A percentile compares a stretch with the other conserved stretches of the same genome.
Evolutionary conservation across 2,797 vertebrate genomes (phyloP).

Genomic region (Nannoperca australis): DNA sequence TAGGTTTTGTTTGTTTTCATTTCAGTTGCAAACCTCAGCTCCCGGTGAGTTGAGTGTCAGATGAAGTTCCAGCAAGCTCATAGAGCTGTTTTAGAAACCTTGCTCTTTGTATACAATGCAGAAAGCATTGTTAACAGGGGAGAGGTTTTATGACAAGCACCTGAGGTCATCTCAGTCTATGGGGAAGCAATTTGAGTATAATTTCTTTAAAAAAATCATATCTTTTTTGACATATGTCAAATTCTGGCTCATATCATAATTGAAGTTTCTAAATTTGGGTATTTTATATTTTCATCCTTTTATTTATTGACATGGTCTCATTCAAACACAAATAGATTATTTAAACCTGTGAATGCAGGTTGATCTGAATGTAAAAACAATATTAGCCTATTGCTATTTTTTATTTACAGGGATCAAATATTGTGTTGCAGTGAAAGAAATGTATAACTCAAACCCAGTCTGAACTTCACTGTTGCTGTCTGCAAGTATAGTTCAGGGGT

Average conservation of each 20-base stretch:
- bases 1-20: conserved; percentile 66
- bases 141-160: conserved; percentile 76
- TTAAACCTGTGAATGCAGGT: conserved; percentile 87
- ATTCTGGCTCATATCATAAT: conserved; percentile 81
- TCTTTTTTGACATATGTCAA: conserved; percentile 75
- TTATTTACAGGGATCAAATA: conserved; percentile 87
- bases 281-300: conserved; percentile 82
- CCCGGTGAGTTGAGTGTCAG: conserved; percentile 79
- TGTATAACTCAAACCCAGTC: conserved; percentile 83
- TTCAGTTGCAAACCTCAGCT: conserved; percentile 79
- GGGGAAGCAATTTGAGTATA: conserved; percentile 77
- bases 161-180: conserved; percentile 77
- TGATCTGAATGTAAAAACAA: conserved; percentile 90
- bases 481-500: conserved; percentile 83
- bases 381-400: conserved; percentile 85
- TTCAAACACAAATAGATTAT: conserved; percentile 85
- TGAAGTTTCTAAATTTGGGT: conserved; percentile 83
- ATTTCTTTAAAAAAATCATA: conserved; percentile 69
- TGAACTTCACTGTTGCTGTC: conserved; percentile 81
- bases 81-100: conserved; percentile 77
- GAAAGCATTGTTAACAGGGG: conserved; percentile 71
- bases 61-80: conserved; percentile 72
- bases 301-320: conserved; percentile 86
- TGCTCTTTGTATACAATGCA: conserved; percentile 74
- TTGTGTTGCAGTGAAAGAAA: conserved; percentile 86